Evolutionary conservation across 2,888 invertebrate species (phyloP).

Genomic region (Silvanus unidentatus): DNA sequence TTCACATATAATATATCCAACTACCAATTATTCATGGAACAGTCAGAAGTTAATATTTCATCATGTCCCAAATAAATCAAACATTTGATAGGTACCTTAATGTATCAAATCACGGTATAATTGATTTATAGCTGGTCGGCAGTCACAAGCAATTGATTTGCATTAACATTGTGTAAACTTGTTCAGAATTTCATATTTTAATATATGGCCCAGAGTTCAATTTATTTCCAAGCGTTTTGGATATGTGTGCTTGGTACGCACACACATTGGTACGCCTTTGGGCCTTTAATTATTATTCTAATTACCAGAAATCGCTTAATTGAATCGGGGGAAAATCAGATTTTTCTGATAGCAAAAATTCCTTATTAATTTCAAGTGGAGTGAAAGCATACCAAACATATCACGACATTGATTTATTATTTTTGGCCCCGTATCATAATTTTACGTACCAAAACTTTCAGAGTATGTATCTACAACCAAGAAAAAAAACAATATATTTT

Average conservation of each 20-base stretch:
- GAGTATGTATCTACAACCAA: too few species aligned
- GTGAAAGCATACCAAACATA: too few species aligned
- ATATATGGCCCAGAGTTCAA: constrained; percentile 34
- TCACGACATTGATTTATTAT: not conserved
- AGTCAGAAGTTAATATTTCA: constrained; percentile 43
- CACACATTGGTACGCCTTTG: too few species aligned
- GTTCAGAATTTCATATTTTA: constrained; percentile 42
- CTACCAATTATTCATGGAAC: constrained; percentile 26
- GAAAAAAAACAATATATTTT: too few species aligned
- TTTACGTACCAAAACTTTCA: too few species aligned
- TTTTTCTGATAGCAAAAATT: too few species aligned
- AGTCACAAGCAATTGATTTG: constrained; percentile 47
- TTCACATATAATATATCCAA: too few species aligned
- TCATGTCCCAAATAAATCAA: constrained; percentile 39
- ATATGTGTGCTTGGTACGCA: not conserved
- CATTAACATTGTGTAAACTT: constrained; percentile 47
- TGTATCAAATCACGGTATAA: constrained; percentile 47
- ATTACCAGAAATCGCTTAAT: not conserved
- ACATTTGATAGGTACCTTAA: constrained; percentile 43
- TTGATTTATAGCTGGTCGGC: constrained; percentile 44
- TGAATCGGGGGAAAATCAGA: not conserved
- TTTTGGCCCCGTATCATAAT: not conserved
- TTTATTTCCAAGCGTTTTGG: constrained; percentile 31
- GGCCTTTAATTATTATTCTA: not conserved
- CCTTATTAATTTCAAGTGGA: too few species aligned